A percentile compares a stretch with the other conserved stretches of the same genome.
phyloP scores from a whole-genome alignment of 1,140 invertebrate genomes.

The Calliopsis andreniformis region DNA sequence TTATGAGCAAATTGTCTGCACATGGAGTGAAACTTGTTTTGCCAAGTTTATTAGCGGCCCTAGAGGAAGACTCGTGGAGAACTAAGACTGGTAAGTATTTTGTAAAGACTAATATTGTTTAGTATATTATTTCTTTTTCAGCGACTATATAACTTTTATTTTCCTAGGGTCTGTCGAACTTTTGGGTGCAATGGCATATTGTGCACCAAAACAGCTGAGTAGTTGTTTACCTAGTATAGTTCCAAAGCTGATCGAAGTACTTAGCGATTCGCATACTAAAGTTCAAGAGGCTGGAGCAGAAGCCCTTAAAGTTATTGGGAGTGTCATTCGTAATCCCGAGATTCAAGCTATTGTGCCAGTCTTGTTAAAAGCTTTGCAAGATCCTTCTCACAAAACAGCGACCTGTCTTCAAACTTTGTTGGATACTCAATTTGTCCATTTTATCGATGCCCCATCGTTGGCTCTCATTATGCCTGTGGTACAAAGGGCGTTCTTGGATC shows the following conservation, averaged over 20 bases:
- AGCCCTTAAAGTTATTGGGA: conserved; percentile 97
- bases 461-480: conserved; percentile 99
- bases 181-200: conserved; percentile 98
- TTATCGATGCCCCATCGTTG: conserved; percentile 98
- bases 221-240: conserved; percentile 99
- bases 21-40: conserved; percentile 98
- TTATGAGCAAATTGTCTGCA: conserved; percentile 97
- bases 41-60: conserved; percentile 93
- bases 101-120: conserved; percentile 19
- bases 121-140: neutral
- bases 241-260: conserved; percentile 98
- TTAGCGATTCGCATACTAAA: conserved; percentile 98
- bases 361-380: conserved; percentile 95
- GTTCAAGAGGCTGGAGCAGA: conserved; percentile 98
- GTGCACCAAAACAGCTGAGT: conserved; percentile 98
- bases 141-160: conserved; percentile 16
- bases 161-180: conserved; percentile 94
- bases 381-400: conserved; percentile 97
- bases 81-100: conserved; percentile 93
- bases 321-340: conserved; percentile 99
- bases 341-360: conserved; percentile 98
- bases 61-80: conserved; percentile 99
- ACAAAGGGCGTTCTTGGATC: conserved; percentile 97
- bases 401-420: conserved; percentile 94
- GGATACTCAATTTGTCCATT: conserved; percentile 99